These are phyloP conservation scores for Bombus superbus DNA, from an alignment of 1,140 invertebrate genomes.

Conservation along the genomic window DNA sequence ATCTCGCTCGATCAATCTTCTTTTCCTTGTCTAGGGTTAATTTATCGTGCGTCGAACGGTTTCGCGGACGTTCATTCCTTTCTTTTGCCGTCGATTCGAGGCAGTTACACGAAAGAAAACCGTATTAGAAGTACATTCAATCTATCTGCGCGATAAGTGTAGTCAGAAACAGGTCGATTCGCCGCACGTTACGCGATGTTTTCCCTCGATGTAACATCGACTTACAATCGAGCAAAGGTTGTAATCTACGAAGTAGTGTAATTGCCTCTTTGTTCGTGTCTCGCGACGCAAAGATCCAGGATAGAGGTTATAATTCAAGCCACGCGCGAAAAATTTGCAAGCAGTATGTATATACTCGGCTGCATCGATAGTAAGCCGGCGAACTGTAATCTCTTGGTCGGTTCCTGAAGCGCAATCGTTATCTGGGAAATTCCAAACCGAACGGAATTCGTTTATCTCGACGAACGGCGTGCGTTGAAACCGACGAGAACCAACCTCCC, in stretches of 20 bases:
- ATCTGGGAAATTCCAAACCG: not conserved
- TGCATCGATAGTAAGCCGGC: not conserved
- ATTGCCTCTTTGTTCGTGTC: not conserved
- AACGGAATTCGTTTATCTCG: not conserved
- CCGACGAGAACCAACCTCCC: not conserved
- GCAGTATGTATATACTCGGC: too few species aligned
- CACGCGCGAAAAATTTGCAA: slow-evolving; percentile 24
- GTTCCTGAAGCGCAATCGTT: slow-evolving; percentile 14
- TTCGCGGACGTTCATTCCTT: not conserved
- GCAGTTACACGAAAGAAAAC: slow-evolving; percentile 16
- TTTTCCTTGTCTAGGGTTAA: slow-evolving; percentile 54
- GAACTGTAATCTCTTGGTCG: not conserved
- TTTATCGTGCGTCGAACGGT: slow-evolving; percentile 60
- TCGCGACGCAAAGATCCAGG: not conserved
- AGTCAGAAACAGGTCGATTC: not conserved
- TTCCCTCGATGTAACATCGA: not conserved
- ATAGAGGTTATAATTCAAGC: not conserved
- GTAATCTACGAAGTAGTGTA: slow-evolving; percentile 23
- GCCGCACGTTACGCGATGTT: not conserved
- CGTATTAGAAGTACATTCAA: slow-evolving; percentile 42
- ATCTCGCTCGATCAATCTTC: slow-evolving; percentile 54
- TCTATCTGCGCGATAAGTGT: slow-evolving; percentile 21
- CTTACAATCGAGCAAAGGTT: not conserved
- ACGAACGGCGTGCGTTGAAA: not conserved
- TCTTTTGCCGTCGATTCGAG: not conserved